Conservation (phyloP, 2,888 invertebrate genomes). For the Mongoloraphidia duomilia region DNA sequence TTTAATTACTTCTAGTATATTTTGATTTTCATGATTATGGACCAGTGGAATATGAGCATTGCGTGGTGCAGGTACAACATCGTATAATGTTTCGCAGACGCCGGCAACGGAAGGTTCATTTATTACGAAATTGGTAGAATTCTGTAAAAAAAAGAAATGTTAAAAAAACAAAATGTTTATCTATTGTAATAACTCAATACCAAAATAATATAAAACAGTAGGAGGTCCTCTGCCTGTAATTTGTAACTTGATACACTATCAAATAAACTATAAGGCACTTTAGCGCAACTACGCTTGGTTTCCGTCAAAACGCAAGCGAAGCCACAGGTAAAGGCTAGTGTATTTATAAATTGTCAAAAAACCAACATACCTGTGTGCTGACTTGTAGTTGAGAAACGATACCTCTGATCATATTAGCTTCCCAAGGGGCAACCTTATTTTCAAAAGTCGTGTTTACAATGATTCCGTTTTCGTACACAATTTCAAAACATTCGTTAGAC, state of each 20-base stretch:
- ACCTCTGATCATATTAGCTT: conserved; percentile 56
- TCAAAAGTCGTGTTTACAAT: conserved; percentile 42
- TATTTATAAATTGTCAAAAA: no score
- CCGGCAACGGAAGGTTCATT: conserved; percentile 61
- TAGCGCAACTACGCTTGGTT: conserved; percentile 7
- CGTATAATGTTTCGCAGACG: conserved; percentile 55
- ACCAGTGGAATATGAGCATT: conserved; percentile 36
- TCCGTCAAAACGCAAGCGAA: not conserved
- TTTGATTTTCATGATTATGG: conserved; percentile 31
- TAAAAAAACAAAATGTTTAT: no score
- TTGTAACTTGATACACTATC: no score
- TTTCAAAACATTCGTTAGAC: conserved; percentile 44
- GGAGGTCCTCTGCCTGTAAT: no score
- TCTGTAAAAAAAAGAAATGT: no score
- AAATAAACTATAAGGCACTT: no score
- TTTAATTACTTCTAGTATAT: conserved; percentile 51
- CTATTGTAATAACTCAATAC: no score
- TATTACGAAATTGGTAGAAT: conserved; percentile 20
- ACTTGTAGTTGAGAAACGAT: conserved; percentile 53
- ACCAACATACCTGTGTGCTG: conserved; percentile 19
- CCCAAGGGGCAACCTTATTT: conserved; percentile 37
- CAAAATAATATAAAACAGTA: no score
- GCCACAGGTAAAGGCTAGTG: no score
- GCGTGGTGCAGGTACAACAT: conserved; percentile 40
- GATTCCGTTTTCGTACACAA: conserved; percentile 43